Evolutionary conservation across 2,113 vertebrate species (phyloP).

Genomic region (Perca flavescens): DNA sequence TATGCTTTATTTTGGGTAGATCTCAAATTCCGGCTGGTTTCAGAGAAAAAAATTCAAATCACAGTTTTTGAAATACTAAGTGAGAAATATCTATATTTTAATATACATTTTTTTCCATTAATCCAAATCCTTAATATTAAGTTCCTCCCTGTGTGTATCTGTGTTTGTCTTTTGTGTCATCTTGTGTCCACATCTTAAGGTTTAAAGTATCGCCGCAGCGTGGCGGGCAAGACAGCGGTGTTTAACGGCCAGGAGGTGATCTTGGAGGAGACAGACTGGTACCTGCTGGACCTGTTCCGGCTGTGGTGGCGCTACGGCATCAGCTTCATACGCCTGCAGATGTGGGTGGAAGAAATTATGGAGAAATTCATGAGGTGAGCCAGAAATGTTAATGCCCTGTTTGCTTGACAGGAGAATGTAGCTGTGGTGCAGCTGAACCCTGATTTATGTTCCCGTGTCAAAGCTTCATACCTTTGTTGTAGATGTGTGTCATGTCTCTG

Average conservation of each 20-base stretch:
- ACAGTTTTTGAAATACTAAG: neutral
- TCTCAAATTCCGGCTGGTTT: neutral
- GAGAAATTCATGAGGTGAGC: constrained; percentile 99
- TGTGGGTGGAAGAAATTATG: constrained; percentile 99
- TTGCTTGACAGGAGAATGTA: constrained; percentile 17
- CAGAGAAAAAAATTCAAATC: neutral
- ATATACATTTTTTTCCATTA: neutral
- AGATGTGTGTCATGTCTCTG: neutral
- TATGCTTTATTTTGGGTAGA: neutral
- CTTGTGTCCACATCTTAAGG: constrained; percentile 78
- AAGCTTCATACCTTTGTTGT: neutral
- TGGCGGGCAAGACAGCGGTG: constrained; percentile 93
- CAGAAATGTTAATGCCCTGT: neutral
- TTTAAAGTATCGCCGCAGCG: constrained; percentile 91
- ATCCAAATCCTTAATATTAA: too few relatives aligned
- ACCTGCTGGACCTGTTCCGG: constrained; percentile 94
- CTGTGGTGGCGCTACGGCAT: constrained; percentile 99
- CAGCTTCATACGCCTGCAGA: constrained; percentile 97
- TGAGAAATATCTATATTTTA: neutral
- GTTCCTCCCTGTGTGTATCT: neutral
- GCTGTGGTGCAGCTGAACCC: neutral
- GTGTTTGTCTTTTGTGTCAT: neutral
- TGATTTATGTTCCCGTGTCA: constrained; percentile 9
- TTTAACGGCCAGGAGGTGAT: constrained; percentile 92
- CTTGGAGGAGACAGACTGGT: constrained; percentile 98